Base-by-base conservation (phyloP, 2,113 vertebrate genomes). In the Menidia beryllina region DNA sequence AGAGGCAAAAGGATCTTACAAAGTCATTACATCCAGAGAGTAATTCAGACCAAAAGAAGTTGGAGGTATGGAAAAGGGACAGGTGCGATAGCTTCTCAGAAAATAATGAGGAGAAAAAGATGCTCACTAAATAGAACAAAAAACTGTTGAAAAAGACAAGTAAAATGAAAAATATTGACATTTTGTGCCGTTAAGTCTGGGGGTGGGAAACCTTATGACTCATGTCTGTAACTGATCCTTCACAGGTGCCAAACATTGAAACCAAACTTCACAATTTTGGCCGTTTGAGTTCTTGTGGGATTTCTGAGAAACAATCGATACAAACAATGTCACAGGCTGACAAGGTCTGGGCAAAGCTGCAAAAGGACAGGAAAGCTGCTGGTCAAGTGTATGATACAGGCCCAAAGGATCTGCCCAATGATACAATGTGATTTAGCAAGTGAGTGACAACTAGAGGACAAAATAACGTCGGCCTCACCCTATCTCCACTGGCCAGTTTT, bases 361-460 rank as follows among this genome's bases (percentile, higher is more conserved):
- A 71, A 61, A 34, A 57, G 39, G 74, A 76, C 53, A 58, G 53
- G 2, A 45, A 63, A 45, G 48, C 41, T 67, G 74, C 75, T 72
- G 82, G 85, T 85, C 86, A 86, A 50, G 58, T 53, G 55, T 38
- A 56, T 68, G 69, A 76, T 76, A 21, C 62, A 36, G 53, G 62
- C 82, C 83, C 75, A 19, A 17, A 4, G 70, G 75, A 52, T 15
- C 15, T 34, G n/a, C 50, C 25, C 48, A 15, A 51, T 86, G 72
- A 85, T 79, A 52, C 70, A 58, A 90, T 79, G 62, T 52, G 75
- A 86, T 82, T 63, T 66, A 79, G 57, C 71, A 75, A 62, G 78
- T 75, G 80, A 87, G 81, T 72, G 76, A 78, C 76, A 75, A 82
- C 76, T 52, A 27, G 24, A 23, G 13, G 3, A 13, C 20, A 49